Conservation (phyloP, 2,797 vertebrate species). For the Tachyglossus aculeatus region DNA sequence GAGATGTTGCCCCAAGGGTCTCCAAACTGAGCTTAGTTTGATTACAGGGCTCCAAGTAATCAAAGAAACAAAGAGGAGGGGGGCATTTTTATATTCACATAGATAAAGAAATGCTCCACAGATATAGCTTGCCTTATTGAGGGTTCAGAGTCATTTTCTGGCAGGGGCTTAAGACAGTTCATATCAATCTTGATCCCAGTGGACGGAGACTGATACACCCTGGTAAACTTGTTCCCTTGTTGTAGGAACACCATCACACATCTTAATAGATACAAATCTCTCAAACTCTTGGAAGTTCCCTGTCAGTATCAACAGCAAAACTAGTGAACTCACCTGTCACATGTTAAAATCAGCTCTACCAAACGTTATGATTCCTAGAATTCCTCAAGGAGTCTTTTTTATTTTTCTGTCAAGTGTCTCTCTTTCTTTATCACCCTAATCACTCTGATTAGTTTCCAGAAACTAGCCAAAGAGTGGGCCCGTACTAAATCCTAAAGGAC, state of each 20-base stretch:
- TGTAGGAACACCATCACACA: conserved; percentile 61
- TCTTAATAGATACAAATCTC: conserved; percentile 70
- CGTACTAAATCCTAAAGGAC: conserved; percentile 64
- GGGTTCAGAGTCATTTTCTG: conserved; percentile 70
- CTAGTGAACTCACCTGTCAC: conserved; percentile 66
- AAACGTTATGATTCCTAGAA: conserved; percentile 58
- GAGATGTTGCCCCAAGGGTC: conserved; percentile 88
- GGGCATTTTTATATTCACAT: conserved; percentile 30
- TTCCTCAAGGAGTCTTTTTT: conserved; percentile 28
- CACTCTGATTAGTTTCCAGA: conserved; percentile 58
- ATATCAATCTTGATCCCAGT: conserved; percentile 75
- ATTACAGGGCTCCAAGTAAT: conserved; percentile 91
- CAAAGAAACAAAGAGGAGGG: conserved; percentile 80
- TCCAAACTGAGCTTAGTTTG: conserved; percentile 87
- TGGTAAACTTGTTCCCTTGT: conserved; percentile 77
- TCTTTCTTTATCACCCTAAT: conserved; percentile 34
- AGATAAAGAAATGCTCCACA: conserved; percentile 61
- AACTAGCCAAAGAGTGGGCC: conserved; percentile 17
- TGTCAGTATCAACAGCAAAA: conserved; percentile 66
- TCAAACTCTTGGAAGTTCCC: conserved; percentile 67
- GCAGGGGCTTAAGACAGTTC: conserved; percentile 71
- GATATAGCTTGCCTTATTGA: conserved; percentile 74
- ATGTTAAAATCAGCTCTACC: conserved; percentile 67
- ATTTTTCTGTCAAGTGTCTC: conserved; percentile 49
- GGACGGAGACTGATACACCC: conserved; percentile 71